Evolutionary conservation across 37 sponge, comb jelly and placozoan species (phyloP).

Genomic region (Petrosia ficiformis): DNA sequence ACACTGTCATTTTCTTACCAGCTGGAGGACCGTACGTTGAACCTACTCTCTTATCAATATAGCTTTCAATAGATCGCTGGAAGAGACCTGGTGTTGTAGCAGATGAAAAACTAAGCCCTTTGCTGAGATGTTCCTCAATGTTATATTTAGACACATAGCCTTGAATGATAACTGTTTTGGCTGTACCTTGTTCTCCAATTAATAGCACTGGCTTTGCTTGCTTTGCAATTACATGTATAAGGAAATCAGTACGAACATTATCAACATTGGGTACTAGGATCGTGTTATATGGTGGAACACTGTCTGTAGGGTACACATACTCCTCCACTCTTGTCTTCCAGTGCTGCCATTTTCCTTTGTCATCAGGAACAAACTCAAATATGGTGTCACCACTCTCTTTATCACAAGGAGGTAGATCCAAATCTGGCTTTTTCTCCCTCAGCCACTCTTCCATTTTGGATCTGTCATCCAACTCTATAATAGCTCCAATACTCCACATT

Average conservation of each 20-base stretch:
- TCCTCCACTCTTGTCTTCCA: slow-evolving; percentile 87
- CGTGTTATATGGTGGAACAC: slow-evolving; percentile 80
- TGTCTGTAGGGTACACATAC: slow-evolving; percentile 89
- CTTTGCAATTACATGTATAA: slow-evolving; percentile 91
- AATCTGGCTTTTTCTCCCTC: slow-evolving; percentile 57
- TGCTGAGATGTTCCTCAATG: slow-evolving; percentile 90
- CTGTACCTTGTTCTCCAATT: slow-evolving; percentile 98
- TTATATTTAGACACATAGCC: slow-evolving; percentile 94
- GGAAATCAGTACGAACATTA: slow-evolving; percentile 95
- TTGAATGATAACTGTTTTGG: slow-evolving; percentile 98
- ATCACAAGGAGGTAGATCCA: slow-evolving; percentile 72
- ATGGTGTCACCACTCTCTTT: slow-evolving; percentile 88
- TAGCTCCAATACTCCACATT: slow-evolving; percentile 98
- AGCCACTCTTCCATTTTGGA: slow-evolving; percentile 89
- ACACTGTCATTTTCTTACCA: slow-evolving; percentile 98
- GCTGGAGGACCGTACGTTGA: slow-evolving; percentile 99
- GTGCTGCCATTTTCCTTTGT: slow-evolving; percentile 88
- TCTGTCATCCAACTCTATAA: slow-evolving; percentile 91
- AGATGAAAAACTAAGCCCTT: slow-evolving; percentile 98
- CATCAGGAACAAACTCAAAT: slow-evolving; percentile 89
- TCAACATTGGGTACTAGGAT: slow-evolving; percentile 99
- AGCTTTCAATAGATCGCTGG: slow-evolving; percentile 98
- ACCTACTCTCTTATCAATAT: slow-evolving; percentile 98
- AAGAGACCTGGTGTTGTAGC: slow-evolving; percentile 93
- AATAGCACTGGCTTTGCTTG: slow-evolving; percentile 91